phyloP scores from a whole-genome alignment of 2,113 vertebrate genomes.

The Paedocypris sp. region DNA sequence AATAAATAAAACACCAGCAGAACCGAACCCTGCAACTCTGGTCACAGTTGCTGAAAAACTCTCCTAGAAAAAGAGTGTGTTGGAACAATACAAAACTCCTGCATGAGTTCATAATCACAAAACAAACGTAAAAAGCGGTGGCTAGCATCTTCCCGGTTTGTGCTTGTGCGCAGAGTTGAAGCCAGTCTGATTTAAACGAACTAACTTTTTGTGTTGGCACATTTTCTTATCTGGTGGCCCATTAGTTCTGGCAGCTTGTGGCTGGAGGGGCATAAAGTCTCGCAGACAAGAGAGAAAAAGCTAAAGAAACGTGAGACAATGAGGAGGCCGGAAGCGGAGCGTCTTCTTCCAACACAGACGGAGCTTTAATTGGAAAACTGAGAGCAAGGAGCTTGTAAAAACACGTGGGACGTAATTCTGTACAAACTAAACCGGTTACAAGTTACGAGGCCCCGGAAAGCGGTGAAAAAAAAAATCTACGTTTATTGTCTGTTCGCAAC shows the following conservation, averaged over 20 bases:
- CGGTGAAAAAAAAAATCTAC: not conserved
- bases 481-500: not conserved
- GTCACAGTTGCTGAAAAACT: slow-evolving; percentile 43
- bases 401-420: not conserved
- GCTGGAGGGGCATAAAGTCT: slow-evolving; percentile 39
- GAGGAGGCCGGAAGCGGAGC: slow-evolving; percentile 36
- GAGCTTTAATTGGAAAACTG: slow-evolving; percentile 27
- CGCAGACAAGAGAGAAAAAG: slow-evolving; percentile 40
- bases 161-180: slow-evolving; percentile 48
- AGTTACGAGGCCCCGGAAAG: too few relatives aligned
- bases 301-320: slow-evolving; percentile 25
- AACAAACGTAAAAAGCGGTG: slow-evolving; percentile 47
- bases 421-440: slow-evolving; percentile 8
- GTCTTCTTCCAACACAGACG: slow-evolving; percentile 36
- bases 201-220: not conserved
- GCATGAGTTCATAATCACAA: slow-evolving; percentile 49
- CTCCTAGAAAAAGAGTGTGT: slow-evolving; percentile 34
- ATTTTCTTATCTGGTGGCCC: slow-evolving; percentile 32
- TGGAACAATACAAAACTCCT: slow-evolving; percentile 43
- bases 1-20: too few relatives aligned
- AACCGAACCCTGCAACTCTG: slow-evolving; percentile 44
- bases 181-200: slow-evolving; percentile 11
- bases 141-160: slow-evolving; percentile 51
- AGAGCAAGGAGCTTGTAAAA: slow-evolving; percentile 8
- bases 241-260: slow-evolving; percentile 46